phyloP scores from a whole-genome alignment of 92 coral and sea anemone species.

The Zoanthus sociatus region DNA sequence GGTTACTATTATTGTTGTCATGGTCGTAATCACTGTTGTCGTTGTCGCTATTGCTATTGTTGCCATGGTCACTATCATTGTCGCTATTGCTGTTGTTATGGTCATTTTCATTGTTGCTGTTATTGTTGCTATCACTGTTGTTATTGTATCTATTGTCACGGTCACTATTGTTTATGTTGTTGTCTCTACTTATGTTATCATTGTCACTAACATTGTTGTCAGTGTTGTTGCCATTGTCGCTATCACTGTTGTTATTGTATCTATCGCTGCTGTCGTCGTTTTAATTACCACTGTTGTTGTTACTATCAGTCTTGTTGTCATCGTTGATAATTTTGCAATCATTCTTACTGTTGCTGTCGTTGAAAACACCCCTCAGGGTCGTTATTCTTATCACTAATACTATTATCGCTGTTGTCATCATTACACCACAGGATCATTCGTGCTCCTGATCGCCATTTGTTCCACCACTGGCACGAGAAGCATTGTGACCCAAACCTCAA shows the following conservation, averaged over 20 bases:
- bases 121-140: neutral
- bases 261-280: neutral
- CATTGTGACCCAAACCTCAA: conserved; percentile 84
- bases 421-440: conserved; percentile 75
- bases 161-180: neutral
- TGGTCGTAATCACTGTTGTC: neutral
- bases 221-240: too few species aligned
- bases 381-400: neutral
- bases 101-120: too few species aligned
- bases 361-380: neutral
- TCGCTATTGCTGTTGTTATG: neutral
- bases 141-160: neutral
- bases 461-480: conserved; percentile 89
- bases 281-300: too few species aligned
- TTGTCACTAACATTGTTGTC: too few species aligned
- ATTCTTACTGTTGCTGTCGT: neutral
- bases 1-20: neutral
- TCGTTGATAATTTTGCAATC: neutral
- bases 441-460: conserved; percentile 88
- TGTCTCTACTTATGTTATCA: too few species aligned
- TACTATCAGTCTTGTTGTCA: too few species aligned
- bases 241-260: neutral
- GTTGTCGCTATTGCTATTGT: neutral
- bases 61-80: neutral
- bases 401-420: neutral